Evolutionary conservation across 2,888 invertebrate genomes (phyloP).

Genomic region (Torymus tubicola): DNA sequence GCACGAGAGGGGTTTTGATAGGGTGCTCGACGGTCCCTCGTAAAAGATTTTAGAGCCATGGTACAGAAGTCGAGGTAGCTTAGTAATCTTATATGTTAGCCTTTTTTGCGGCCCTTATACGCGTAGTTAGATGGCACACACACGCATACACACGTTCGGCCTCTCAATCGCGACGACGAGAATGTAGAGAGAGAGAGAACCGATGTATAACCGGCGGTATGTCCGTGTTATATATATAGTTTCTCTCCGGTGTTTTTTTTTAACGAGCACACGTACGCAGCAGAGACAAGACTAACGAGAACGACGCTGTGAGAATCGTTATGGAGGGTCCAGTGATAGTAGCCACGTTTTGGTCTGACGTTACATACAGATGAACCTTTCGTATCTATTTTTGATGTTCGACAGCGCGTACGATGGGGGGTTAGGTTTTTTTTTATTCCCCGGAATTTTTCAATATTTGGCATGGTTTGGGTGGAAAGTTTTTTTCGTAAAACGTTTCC

Average conservation of each 20-base stretch:
- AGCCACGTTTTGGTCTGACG: conserved; percentile 10
- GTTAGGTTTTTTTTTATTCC: too few species aligned
- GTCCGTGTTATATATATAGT: too few species aligned
- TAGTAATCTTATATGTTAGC: background rate
- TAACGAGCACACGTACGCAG: background rate
- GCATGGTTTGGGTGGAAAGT: too few species aligned
- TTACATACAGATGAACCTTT: background rate
- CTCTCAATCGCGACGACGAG: background rate
- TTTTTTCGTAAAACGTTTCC: too few species aligned
- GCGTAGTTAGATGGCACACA: too few species aligned
- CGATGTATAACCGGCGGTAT: too few species aligned
- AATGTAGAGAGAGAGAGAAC: background rate
- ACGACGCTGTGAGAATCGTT: background rate
- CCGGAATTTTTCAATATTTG: too few species aligned
- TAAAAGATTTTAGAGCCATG: conserved; percentile 60
- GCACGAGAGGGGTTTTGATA: conserved; percentile 52
- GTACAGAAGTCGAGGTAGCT: background rate
- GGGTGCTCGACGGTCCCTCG: conserved; percentile 38
- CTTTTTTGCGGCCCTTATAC: too few species aligned
- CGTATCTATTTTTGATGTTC: too few species aligned
- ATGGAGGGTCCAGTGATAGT: background rate
- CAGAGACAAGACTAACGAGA: background rate
- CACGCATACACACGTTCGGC: background rate
- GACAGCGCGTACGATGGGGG: too few species aligned
- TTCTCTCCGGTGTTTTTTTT: background rate